Base-by-base conservation (phyloP, 2,797 vertebrate genomes). In the Anniella stebbinsi region DNA sequence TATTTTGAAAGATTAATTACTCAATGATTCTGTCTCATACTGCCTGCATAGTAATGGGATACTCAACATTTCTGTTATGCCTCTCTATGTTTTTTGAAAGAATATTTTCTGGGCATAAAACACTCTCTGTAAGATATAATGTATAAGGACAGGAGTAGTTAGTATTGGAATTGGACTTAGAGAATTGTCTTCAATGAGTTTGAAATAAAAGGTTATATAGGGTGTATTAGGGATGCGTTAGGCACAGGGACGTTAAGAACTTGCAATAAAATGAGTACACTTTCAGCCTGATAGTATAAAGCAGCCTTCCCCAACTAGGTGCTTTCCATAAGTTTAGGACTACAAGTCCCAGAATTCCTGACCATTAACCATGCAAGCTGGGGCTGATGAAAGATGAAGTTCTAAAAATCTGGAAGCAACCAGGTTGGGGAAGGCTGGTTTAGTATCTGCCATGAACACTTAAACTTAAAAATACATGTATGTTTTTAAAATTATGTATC, bases 1-100 rank as follows among this genome's bases (percentile, higher is more conserved):
- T 76, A 25, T 36, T 84, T 84, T 66, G 75, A 12, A 92, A 88
- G 60, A 66, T 87, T 48, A 60, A 18, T 84, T 78, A 38, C 4
- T 2, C n/a, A 28, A 5, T 83, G 60, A 6, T 6, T 75, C 21
- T 8, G 25, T 57, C 13, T 90, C 18, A 76, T 70, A 77, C 9
- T 10, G 23, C 33, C 21, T 72, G 0, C 6, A 21, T 15, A 77
- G 25, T 30, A 17, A 21, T 54, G 48, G 3, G 1, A 30, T 30
- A 80, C 67, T 28, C 51, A 38, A 45, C 9, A 28, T 83, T 92
- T n/a, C 18, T 2, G 21, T 38, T 33, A 30, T n/a, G 28, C 2
- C 18, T 18, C 21, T 63, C 36, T 17, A 0, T 82, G 3, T 41
- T 1, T 92, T 63, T 86, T n/a, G 60, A 7, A 13, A 33, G 81